phyloP scores from a whole-genome alignment of 2,113 vertebrate species.

The Phocoena phocoena region DNA sequence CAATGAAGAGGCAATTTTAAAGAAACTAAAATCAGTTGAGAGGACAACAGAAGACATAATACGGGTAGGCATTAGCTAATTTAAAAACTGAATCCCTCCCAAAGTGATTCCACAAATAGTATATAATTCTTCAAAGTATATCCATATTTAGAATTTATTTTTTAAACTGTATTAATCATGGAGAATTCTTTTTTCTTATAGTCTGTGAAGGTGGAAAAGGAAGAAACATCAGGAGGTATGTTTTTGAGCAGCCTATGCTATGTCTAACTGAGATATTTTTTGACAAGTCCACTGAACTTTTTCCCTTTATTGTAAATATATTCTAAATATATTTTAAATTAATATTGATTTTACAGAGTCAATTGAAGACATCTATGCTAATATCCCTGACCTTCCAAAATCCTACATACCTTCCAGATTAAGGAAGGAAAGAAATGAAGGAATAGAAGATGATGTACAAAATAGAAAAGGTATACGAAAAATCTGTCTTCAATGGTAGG shows the following conservation, averaged over 20 bases:
- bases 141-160: not conserved
- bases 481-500: not conserved
- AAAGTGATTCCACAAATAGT: not conserved
- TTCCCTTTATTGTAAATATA: not conserved
- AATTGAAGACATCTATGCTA: slow-evolving; percentile 84
- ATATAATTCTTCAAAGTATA: not conserved
- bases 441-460: slow-evolving; percentile 82
- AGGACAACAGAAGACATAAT: slow-evolving; percentile 95
- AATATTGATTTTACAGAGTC: slow-evolving; percentile 80
- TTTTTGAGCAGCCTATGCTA: slow-evolving; percentile 30
- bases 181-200: slow-evolving; percentile 82
- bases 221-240: slow-evolving; percentile 89
- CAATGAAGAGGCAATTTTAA: slow-evolving; percentile 91
- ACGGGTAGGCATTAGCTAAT: slow-evolving; percentile 86
- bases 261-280: not conserved
- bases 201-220: slow-evolving; percentile 90
- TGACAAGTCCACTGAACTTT: not conserved
- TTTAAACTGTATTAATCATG: slow-evolving; percentile 63
- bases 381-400: slow-evolving; percentile 88
- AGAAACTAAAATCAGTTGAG: slow-evolving; percentile 93
- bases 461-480: slow-evolving; percentile 88
- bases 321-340: slow-evolving; percentile 50
- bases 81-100: not conserved
- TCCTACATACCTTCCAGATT: slow-evolving; percentile 83
- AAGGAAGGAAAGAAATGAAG: slow-evolving; percentile 79